Evolutionary conservation across 2,113 vertebrate genomes (phyloP).

Genomic region (Tylochromis polylepis): DNA sequence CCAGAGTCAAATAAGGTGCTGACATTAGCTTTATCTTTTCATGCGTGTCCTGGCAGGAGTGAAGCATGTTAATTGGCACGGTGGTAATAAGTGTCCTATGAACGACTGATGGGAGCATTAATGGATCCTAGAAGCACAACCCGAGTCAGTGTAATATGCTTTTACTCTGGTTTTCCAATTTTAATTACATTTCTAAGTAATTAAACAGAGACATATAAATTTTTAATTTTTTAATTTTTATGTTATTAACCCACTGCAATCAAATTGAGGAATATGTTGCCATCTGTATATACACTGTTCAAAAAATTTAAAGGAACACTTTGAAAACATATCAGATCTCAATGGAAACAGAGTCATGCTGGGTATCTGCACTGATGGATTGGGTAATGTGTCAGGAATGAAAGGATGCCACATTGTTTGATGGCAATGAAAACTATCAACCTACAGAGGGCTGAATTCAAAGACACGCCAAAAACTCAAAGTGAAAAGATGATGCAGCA

Average conservation of each 20-base stretch:
- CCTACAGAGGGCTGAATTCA: neutral
- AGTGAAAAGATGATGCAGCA: neutral
- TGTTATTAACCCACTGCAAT: neutral
- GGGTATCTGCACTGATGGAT: rapidly evolving
- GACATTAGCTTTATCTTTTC: neutral
- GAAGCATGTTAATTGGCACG: neutral
- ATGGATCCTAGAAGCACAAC: neutral
- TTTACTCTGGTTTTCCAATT: neutral
- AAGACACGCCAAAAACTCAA: neutral
- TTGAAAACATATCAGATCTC: neutral
- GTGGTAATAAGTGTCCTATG: neutral
- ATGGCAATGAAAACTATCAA: neutral
- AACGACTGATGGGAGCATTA: neutral
- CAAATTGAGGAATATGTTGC: neutral
- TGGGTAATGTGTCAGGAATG: neutral
- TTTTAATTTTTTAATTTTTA: neutral
- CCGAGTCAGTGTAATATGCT: neutral
- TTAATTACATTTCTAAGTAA: neutral
- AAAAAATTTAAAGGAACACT: neutral
- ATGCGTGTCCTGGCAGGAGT: neutral
- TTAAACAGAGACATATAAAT: neutral
- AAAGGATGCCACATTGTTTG: neutral
- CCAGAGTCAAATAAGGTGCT: neutral
- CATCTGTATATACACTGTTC: neutral
- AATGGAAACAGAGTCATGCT: neutral